A percentile compares a stretch with the other conserved stretches of the same genome.
Conservation (phyloP, 2,888 invertebrate species). For the Ferrisia virgata region DNA sequence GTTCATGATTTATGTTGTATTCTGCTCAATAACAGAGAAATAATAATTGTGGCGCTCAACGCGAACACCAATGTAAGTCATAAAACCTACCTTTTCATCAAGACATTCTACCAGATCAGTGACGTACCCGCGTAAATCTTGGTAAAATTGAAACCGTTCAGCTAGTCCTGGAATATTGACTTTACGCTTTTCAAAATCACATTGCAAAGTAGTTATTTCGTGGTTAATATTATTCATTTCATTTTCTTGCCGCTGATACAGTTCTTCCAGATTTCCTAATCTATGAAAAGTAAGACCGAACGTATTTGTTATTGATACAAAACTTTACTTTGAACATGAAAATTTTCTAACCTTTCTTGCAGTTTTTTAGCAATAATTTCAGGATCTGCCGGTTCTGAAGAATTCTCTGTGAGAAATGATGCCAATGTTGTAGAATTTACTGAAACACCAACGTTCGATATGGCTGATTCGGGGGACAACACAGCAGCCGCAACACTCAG, state of each 20-base stretch:
- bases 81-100: constrained; percentile 79
- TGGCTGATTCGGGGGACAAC: background rate
- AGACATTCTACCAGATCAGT: constrained; percentile 96
- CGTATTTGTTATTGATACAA: too few species aligned
- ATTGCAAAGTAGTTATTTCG: constrained; percentile 57
- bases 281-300: constrained; percentile 53
- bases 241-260: constrained; percentile 58
- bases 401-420: background rate
- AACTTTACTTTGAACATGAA: background rate
- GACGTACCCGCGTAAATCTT: constrained; percentile 91
- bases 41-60: background rate
- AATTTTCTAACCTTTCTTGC: constrained; percentile 14
- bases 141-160: constrained; percentile 86
- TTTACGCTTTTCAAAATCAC: constrained; percentile 57
- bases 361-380: constrained; percentile 14
- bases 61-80: constrained; percentile 5
- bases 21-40: background rate
- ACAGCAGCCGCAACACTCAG: background rate
- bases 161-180: constrained; percentile 66
- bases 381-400: background rate
- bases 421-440: background rate
- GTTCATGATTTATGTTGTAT: background rate
- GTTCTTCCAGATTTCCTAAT: constrained; percentile 60
- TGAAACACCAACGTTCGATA: background rate
- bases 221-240: constrained; percentile 56